Evolutionary conservation across 2,888 invertebrate genomes (phyloP), one percentile per base, ranked within the genome.

Genomic region (Dusona sp.): DNA sequence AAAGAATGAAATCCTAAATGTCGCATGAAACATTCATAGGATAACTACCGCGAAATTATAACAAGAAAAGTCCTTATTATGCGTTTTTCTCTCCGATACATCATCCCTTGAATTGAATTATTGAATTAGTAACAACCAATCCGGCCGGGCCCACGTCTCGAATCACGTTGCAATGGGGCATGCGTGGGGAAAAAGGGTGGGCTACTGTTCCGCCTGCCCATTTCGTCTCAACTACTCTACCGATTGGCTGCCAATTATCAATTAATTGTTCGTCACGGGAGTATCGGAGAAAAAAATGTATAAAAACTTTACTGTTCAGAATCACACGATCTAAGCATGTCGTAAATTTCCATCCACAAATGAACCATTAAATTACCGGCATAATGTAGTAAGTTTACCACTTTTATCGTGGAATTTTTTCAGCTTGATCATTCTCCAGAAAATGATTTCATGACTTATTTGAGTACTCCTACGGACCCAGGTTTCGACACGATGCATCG

Each of bases 401-500:
- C 7, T 36, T 51, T 72, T 51, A 11, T 22, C 36, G 6, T 2
- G 38, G 0, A 0, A 11, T 68, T 19, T 54, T 54, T n/a, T 6
- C 77, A 93, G 92, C 45, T 92, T 11, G 86, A 89, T 78, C 88
- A 91, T 87, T 82, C 88, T n/a, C 88, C 91, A 13, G 73, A 87
- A 51, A 85, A 88, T 3, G 91, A 92, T 78, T 87, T 91, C 11
- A 57, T 79, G 57, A 91, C 90, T 77, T 96, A 96, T 90, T 92
- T 96, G 67, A 94, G 94, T 25, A 94, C 94, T 68, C 95, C 95
- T 7, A 94, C 94, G 29, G 94, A 95, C 79, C 94, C 94, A 48
- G 95, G 95, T 90, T 94, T 96, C 38, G 96, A 97, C 93, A 95
- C 96, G 0, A 95, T 96, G 94, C 95, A 96, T 92, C 95, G 96